Base-by-base conservation (phyloP, 2,888 invertebrate genomes). In the Metellina segmentata region DNA sequence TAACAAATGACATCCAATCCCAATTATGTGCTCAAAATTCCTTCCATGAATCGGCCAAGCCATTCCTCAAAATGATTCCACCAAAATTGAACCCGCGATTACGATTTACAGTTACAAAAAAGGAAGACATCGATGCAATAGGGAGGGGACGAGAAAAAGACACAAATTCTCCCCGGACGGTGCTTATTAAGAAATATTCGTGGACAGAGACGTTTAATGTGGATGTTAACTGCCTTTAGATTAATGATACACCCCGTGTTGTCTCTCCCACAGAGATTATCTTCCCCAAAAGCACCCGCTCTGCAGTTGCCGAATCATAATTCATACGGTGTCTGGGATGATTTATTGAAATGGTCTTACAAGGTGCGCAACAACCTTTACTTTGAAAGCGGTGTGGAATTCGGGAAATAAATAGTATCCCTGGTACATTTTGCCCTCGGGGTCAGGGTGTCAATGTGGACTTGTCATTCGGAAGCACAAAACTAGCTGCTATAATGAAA, bases 151-250 rank as follows among this genome's bases (percentile, higher is more conserved):
- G 51, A 34, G 11, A 34, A 81, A 70, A 83, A 52, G 83, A 51
- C 85, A 85, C 34, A 71, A 77, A 34, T 53, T 81, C 81, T 53
- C 75, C 49, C 8, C 85, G 49, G 69, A 90, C 81, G 81, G 69
- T 85, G 75, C 90, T 86, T 86, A 86, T 91, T 91, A 86, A 91
- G 90, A 86, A 91, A 82, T 91, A 86, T 82, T 69, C 53, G 53
- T 19, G 71, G 69, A 78, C 19, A 51, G 61, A 53, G 79, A 72
- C 20, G 34, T 52, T 70, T 86, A 86, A 86, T 82, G 86, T 81
- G 71, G 53, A 86, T 61, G 69, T 70, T 90, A 90, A 90, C 90
- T 85, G 90, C 79, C 81, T 75, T 52, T 52, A 91, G 90, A 91
- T 91, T 91, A 91, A 91, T 91, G 90, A 81, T 85, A 52, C 81